Conservation (phyloP, 2,113 vertebrate species). For the Phrynocephalus versicolor region DNA sequence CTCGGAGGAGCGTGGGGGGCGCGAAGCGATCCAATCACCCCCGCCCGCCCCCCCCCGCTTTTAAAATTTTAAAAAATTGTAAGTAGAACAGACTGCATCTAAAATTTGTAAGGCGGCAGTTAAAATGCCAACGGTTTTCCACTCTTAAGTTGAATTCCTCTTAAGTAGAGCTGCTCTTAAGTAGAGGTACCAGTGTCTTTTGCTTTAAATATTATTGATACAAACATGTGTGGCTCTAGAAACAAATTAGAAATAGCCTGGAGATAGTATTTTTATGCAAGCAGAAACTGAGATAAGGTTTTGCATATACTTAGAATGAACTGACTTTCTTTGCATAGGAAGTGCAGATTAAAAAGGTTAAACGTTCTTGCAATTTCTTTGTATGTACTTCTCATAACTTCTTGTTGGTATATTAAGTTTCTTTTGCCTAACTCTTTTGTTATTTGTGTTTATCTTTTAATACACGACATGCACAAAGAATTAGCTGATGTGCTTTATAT, state of each 20-base stretch:
- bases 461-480: background rate
- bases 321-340: background rate
- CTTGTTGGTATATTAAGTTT: background rate
- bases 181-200: no score
- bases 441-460: background rate
- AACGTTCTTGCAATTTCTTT: background rate
- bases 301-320: background rate
- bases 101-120: no score
- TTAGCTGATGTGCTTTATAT: background rate
- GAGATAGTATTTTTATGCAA: background rate
- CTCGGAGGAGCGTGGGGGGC: no score
- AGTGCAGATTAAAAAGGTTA: background rate
- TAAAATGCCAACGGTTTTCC: no score
- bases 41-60: no score
- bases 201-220: background rate
- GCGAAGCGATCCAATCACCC: no score
- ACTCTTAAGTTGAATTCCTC: no score
- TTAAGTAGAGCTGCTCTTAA: no score
- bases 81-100: no score
- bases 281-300: background rate
- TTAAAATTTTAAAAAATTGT: no score
- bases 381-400: background rate
- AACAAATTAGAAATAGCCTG: background rate
- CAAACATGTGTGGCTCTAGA: background rate
- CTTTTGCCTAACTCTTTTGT: background rate